Percentiles rank a stretch among this genome's conserved stretches.
Evolutionary conservation across 2,888 invertebrate genomes (phyloP).

Genomic region (Anoplius nigerrimus): DNA sequence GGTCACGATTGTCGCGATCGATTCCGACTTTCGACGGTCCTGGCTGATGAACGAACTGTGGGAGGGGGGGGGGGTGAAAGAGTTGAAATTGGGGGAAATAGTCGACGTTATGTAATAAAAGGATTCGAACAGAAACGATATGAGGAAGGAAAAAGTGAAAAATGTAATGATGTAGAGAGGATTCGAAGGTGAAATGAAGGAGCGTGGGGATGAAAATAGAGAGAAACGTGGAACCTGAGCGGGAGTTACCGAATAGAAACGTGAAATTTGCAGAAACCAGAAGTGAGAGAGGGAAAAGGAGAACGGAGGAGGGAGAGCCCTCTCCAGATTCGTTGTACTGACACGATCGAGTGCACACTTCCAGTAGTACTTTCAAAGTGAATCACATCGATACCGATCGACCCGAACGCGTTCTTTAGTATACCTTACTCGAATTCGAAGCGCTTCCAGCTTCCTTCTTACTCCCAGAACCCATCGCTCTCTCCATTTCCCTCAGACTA

Average conservation of each 20-base stretch:
- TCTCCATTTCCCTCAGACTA: too few relatives aligned
- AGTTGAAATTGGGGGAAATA: not conserved
- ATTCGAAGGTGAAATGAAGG: too few relatives aligned
- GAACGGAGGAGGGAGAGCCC: not conserved
- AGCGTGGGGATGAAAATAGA: too few relatives aligned
- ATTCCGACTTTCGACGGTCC: not conserved
- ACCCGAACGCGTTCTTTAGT: slow-evolving; percentile 15
- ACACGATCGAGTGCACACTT: slow-evolving; percentile 40
- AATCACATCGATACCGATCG: slow-evolving; percentile 41
- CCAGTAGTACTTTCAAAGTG: slow-evolving; percentile 25
- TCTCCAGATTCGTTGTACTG: slow-evolving; percentile 40
- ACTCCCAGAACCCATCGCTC: too few relatives aligned
- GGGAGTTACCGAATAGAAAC: too few relatives aligned
- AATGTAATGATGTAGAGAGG: too few relatives aligned
- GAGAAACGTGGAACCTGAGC: too few relatives aligned
- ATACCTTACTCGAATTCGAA: slow-evolving; percentile 28
- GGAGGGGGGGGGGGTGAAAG: not conserved
- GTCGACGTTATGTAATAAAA: too few relatives aligned
- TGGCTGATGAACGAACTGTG: too few relatives aligned
- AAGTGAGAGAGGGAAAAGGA: not conserved
- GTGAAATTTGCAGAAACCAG: too few relatives aligned
- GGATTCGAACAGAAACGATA: too few relatives aligned
- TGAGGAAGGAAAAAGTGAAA: too few relatives aligned
- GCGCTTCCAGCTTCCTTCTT: slow-evolving; percentile 4
- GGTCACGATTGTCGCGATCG: slow-evolving; percentile 3